Percentiles rank a stretch among this genome's conserved stretches.
These are phyloP conservation scores for Drosophila nikananu DNA, from an alignment of 1,140 invertebrate genomes.

Conservation along the genomic window DNA sequence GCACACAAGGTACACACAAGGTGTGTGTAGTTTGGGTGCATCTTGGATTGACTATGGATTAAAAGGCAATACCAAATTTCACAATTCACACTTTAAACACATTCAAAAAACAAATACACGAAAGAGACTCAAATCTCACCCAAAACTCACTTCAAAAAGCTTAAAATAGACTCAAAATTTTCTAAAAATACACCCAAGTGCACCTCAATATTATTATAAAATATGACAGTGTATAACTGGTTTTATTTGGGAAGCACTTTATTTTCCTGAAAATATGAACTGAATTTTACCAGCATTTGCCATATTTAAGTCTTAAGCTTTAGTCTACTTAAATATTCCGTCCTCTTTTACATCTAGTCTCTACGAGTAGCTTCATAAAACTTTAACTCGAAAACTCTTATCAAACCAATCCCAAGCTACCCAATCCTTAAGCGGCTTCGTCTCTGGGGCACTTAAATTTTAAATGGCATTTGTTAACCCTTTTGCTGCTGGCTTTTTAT, in stretches of 20 bases:
- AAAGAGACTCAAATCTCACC: too few relatives aligned
- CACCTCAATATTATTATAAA: not conserved
- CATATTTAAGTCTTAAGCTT: not conserved
- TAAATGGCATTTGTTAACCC: constrained; percentile 73
- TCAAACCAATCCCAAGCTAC: constrained; percentile 24
- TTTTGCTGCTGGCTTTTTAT: constrained; percentile 61
- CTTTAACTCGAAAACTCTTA: constrained; percentile 42
- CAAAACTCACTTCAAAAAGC: too few relatives aligned
- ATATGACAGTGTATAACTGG: not conserved
- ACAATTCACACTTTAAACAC: too few relatives aligned
- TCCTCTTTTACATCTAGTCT: not conserved
- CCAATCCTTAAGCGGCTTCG: constrained; percentile 47
- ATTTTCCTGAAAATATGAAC: not conserved
- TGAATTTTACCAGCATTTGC: not conserved
- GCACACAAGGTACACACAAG: too few relatives aligned
- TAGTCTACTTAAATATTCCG: constrained; percentile 11
- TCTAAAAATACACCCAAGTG: not conserved
- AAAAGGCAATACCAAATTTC: too few relatives aligned
- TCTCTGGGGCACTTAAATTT: constrained; percentile 71
- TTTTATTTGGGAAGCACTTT: not conserved
- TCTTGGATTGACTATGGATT: too few relatives aligned
- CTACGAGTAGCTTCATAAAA: constrained; percentile 28
- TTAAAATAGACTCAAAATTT: not conserved
- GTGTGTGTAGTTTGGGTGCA: too few relatives aligned
- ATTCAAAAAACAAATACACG: too few relatives aligned